Evolutionary conservation across 2,113 vertebrate genomes (phyloP).

Genomic region (Syngnathus scovelli): DNA sequence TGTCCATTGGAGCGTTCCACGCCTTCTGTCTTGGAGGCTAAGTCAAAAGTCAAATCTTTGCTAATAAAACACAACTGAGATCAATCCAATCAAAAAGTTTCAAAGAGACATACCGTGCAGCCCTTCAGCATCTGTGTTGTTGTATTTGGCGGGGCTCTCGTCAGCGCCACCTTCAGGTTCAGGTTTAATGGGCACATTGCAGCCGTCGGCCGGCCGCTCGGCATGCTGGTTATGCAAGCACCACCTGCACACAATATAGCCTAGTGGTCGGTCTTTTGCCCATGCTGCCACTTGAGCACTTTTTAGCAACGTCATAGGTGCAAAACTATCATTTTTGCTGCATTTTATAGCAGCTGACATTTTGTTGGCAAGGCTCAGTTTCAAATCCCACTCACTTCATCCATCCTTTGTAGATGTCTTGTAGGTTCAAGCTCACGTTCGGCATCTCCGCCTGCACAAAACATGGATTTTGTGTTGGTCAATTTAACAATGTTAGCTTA

Average conservation of each 20-base stretch:
- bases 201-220: constrained; percentile 34
- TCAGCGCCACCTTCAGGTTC: constrained; percentile 22
- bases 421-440: constrained; percentile 32
- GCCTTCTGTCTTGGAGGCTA: background rate
- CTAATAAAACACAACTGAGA: background rate
- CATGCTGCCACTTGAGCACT: background rate
- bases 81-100: background rate
- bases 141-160: background rate
- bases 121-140: constrained; percentile 13
- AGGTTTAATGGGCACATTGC: constrained; percentile 15
- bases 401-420: constrained; percentile 62
- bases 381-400: constrained; percentile 46
- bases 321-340: background rate
- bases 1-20: background rate
- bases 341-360: background rate
- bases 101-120: background rate
- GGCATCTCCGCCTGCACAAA: constrained; percentile 44
- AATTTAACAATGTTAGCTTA: background rate
- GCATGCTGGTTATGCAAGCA: constrained; percentile 39
- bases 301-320: background rate
- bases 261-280: background rate
- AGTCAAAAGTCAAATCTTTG: background rate
- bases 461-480: background rate
- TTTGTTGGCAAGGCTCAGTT: background rate
- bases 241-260: constrained; percentile 22